Evolutionary conservation across 2,888 invertebrate genomes (phyloP), one percentile per base, ranked within the genome.

Genomic region (Atrina japonica): DNA sequence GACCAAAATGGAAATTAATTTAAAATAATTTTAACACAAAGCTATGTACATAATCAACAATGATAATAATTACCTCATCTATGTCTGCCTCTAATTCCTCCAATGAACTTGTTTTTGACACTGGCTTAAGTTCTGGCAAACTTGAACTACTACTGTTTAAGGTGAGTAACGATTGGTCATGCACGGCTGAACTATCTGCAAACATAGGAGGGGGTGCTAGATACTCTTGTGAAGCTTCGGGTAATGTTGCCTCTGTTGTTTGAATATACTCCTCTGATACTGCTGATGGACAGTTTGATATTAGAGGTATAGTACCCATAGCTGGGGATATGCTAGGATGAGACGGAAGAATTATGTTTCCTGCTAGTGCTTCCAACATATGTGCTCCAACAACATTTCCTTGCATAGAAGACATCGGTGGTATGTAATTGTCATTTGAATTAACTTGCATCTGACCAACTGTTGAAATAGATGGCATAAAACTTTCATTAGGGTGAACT

Each of bases 191-290:
- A 27, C 23, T 52, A 25, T 82, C 83, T 14, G 76, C 76, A 68
- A 84, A 84, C 63, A 76, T 75, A 7, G 73, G 68, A 3, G 81
- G 79, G 35, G 77, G 58, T 23, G 76, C 59, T n/a, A 77, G 59
- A 55, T 83, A 81, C 35, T 79, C 78, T 14, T 58, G 45, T 25
- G 66, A 80, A 30, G 77, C 78, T 58, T 69, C 71, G 9, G 65
- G 70, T 41, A 70, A 41, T 5, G 66, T 70, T 45, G 41, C 50
- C 53, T 65, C 59, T 29, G 41, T 61, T n/a, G 59, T 61, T 21
- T 58, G 47, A 35, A 55, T 56, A 41, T 66, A 66, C 18, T 45
- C 49, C 18, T 27, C 58, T 21, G 61, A 29, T 14, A 43, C 2
- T 7, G 47, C 47, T 3, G 61, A 23, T 30, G 47, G 29, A 16